Conservation (phyloP, 2,888 invertebrate species). For the Pyralis farinalis region DNA sequence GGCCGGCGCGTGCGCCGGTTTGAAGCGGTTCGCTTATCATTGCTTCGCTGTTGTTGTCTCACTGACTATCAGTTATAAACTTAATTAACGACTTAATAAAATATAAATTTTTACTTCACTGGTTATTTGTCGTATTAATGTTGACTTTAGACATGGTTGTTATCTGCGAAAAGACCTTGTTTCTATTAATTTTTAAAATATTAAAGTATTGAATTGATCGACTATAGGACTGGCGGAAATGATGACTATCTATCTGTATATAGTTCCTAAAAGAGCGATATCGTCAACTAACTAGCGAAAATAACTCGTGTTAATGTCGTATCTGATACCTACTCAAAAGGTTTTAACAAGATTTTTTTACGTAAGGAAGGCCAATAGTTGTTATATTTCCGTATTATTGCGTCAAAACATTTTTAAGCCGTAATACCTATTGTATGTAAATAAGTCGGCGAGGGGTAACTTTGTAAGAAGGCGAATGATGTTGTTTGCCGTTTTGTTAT, state of each 20-base stretch:
- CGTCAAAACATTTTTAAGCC: neutral
- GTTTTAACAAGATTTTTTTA: no score
- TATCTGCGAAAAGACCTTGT: neutral
- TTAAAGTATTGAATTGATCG: no score
- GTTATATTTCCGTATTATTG: neutral
- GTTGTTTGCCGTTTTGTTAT: slow-evolving; percentile 28
- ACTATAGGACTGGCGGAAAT: no score
- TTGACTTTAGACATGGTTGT: neutral
- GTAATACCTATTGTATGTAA: neutral
- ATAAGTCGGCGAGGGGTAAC: neutral
- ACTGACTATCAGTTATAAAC: slow-evolving; percentile 36
- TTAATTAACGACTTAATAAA: slow-evolving; percentile 42
- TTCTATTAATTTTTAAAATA: no score
- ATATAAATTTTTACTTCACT: slow-evolving; percentile 2
- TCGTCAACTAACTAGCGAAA: no score
- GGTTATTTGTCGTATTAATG: neutral
- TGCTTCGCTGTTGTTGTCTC: slow-evolving; percentile 47
- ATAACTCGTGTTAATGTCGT: no score
- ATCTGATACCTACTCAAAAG: no score
- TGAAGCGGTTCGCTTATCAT: slow-evolving; percentile 66
- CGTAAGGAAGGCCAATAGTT: neutral
- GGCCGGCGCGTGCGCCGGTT: slow-evolving; percentile 60
- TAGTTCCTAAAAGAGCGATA: no score
- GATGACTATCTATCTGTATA: no score
- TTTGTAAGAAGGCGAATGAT: slow-evolving; percentile 16